Percentiles rank a stretch among this genome's conserved stretches.
These are phyloP conservation scores for Corythucha ciliata DNA, from an alignment of 2,888 invertebrate species.

Conservation along the genomic window DNA sequence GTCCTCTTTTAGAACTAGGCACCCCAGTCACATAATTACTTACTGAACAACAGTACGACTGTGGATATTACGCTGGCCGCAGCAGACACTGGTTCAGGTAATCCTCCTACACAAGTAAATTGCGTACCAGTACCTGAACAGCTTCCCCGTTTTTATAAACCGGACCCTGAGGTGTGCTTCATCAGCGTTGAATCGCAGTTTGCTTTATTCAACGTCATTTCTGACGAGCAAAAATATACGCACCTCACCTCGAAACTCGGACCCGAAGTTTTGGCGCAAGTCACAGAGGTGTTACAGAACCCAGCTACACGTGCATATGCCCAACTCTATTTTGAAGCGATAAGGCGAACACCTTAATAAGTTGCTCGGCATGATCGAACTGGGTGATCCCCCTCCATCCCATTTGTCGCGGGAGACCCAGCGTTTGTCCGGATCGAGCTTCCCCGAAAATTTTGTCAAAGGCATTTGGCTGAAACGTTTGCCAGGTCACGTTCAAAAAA, in stretches of 20 bases:
- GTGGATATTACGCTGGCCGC: too few species aligned
- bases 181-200: slow-evolving; percentile 9
- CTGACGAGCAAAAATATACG: slow-evolving; percentile 25
- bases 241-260: slow-evolving; percentile 20
- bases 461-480: slow-evolving; percentile 2
- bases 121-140: too few species aligned
- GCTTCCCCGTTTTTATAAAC: slow-evolving; percentile 7
- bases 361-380: neutral
- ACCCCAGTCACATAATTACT: too few species aligned
- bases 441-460: neutral
- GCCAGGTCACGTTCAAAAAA: neutral
- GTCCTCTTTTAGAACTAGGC: too few species aligned
- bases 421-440: neutral
- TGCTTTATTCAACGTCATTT: neutral
- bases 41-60: too few species aligned
- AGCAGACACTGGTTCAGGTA: too few species aligned
- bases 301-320: slow-evolving; percentile 6
- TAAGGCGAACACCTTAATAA: slow-evolving; percentile 8
- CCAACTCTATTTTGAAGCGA: neutral
- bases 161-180: slow-evolving; percentile 16
- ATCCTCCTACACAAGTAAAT: too few species aligned
- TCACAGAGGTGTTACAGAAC: slow-evolving; percentile 7
- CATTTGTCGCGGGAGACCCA: slow-evolving; percentile 7
- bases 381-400: slow-evolving; percentile 12
- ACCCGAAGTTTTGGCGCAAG: slow-evolving; percentile 10